Base-by-base conservation (phyloP, 2,888 invertebrate genomes). In the Pandemis corylana region DNA sequence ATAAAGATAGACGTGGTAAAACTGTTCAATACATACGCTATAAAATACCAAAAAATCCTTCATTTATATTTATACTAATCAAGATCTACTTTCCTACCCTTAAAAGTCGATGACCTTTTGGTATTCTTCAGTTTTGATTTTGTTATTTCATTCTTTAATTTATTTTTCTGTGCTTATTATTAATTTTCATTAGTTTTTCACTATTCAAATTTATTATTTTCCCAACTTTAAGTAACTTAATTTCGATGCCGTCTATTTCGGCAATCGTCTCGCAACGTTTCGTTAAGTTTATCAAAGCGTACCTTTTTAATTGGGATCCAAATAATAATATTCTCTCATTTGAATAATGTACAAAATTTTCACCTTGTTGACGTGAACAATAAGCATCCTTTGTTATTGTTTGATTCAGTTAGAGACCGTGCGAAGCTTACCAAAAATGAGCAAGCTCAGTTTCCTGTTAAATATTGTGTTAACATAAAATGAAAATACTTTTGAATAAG, bases 381-480 rank as follows among this genome's bases (percentile, higher is more conserved):
- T 36, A 51, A 13, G 13, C 49, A 36, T 28, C 49, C 36, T 36
- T 51, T 9, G 66, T 66, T 66, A 66, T 28, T 51, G 44, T 64
- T 44, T 44, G n/a, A 64, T 20, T 44, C 20, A 64, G 15, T 64
- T 44, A 44, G 64, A 20, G 15, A 9, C 62, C 36, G n/a, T 62
- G 41, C 62, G n/a, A 62, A 62, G 20, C 62, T 41, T 9, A 41
- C 20, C n/a, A 62, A 62, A 41, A 62, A 62, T 62, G 36, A 59
- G 28, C 59, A 59, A 59, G 20, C 59, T 20, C 59, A 28, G 28
- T 28, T 59, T 59, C 59, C 28, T 12, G 59, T 59, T 59, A 59
- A 59, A 28, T 20, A 20, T 41, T 9, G 28, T 46, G 41, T 20
- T 20, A 7, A n/a, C 6, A 62, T 46, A 46, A 44, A 28, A 65